phyloP scores from a whole-genome alignment of 2,888 invertebrate species.

The Monochamus alternatus region DNA sequence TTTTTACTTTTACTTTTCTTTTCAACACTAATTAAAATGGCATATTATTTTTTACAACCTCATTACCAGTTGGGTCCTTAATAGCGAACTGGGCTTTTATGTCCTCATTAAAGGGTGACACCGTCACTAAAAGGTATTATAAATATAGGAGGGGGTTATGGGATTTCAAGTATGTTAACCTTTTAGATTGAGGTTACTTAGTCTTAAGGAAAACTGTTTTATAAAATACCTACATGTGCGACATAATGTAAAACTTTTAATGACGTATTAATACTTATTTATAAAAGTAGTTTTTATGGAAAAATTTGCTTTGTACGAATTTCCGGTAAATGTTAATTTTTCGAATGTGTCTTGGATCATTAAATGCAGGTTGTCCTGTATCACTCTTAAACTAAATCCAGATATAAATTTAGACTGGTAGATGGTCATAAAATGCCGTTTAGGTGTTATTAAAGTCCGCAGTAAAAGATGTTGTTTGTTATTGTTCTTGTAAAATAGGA shows the following conservation, averaged over 20 bases:
- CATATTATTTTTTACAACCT: constrained; percentile 57
- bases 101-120: constrained; percentile 52
- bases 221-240: neutral
- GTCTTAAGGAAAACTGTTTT: neutral
- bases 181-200: neutral
- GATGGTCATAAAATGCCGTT: constrained; percentile 46
- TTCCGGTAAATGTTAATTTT: constrained; percentile 41
- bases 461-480: constrained; percentile 45
- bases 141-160: neutral
- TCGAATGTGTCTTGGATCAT: constrained; percentile 40
- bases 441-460: constrained; percentile 45
- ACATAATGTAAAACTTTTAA: no score
- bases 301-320: neutral
- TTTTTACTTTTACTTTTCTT: constrained; percentile 48
- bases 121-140: constrained; percentile 48
- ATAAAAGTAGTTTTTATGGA: neutral
- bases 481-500: constrained; percentile 32
- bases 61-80: constrained; percentile 54
- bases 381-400: constrained; percentile 48
- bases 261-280: no score
- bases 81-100: constrained; percentile 49
- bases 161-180: neutral
- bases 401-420: constrained; percentile 49
- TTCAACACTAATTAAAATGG: constrained; percentile 55
- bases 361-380: constrained; percentile 50